Conservation (phyloP, 92 coral and sea anemone species). For the Galaxea fascicularis region DNA sequence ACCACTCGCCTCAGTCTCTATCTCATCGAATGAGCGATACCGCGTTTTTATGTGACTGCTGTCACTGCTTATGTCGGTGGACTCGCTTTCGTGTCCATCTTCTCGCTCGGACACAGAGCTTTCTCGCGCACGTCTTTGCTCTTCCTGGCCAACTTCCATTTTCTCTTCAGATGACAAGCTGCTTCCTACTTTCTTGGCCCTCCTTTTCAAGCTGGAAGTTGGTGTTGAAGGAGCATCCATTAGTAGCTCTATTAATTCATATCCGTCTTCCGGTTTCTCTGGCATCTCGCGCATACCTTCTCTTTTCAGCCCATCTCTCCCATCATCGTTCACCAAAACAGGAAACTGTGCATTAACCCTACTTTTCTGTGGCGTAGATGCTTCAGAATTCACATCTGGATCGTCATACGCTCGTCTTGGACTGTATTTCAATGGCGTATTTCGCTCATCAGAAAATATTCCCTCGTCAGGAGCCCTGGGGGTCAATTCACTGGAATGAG, state of each 20-base stretch:
- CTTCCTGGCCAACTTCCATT: background rate
- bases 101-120: constrained; percentile 36
- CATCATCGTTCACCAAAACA: background rate
- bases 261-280: constrained; percentile 25
- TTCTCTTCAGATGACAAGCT: constrained; percentile 18
- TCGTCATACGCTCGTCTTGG: constrained; percentile 1
- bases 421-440: constrained; percentile 44
- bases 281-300: background rate
- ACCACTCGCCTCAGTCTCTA: constrained; percentile 47
- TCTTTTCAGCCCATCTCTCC: constrained; percentile 3
- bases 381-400: constrained; percentile 19
- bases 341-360: constrained; percentile 42
- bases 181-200: background rate
- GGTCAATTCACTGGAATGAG: constrained; percentile 25
- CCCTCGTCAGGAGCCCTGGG: constrained; percentile 74
- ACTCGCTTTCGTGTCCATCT: constrained; percentile 76
- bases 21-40: constrained; percentile 66
- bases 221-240: constrained; percentile 87
- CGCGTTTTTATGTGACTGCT: constrained; percentile 28
- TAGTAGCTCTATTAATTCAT: constrained; percentile 59
- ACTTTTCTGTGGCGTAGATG: constrained; percentile 32
- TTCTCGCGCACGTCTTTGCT: background rate
- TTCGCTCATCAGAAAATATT: constrained; percentile 77
- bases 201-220: constrained; percentile 29
- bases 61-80: constrained; percentile 78